Percentiles rank a stretch among this genome's conserved stretches.
Evolutionary conservation across 2,797 vertebrate genomes (phyloP).

Genomic region (Masticophis lateralis): DNA sequence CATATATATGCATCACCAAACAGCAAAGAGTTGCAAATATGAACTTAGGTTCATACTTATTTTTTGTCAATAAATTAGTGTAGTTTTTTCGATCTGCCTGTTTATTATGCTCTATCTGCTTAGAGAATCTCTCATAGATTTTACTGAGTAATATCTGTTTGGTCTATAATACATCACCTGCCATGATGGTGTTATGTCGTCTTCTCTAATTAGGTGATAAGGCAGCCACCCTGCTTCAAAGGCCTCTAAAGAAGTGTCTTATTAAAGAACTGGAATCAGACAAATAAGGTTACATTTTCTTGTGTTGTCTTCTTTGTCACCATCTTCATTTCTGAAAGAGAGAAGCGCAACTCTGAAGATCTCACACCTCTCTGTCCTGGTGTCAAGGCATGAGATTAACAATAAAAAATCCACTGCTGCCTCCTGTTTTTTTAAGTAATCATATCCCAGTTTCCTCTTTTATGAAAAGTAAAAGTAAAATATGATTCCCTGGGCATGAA

Average conservation of each 20-base stretch:
- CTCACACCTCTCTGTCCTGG: conserved; percentile 58
- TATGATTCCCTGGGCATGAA: not conserved
- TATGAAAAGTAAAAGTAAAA: conserved; percentile 22
- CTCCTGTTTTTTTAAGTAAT: not conserved
- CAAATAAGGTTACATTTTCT: conserved; percentile 58
- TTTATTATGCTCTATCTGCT: not conserved
- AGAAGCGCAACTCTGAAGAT: conserved; percentile 45
- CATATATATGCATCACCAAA: not conserved
- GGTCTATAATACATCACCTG: not conserved
- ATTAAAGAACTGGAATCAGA: conserved; percentile 57
- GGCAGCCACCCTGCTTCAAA: conserved; percentile 40
- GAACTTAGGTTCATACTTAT: not conserved
- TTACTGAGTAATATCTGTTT: not conserved
- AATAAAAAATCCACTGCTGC: conserved; percentile 33
- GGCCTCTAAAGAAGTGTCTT: conserved; percentile 50
- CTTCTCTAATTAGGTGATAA: conserved; percentile 58
- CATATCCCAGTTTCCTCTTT: conserved; percentile 17
- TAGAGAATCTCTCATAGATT: not conserved
- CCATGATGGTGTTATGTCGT: conserved; percentile 37
- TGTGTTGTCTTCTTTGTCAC: conserved; percentile 36
- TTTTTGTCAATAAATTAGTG: not conserved
- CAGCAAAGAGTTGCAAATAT: not conserved
- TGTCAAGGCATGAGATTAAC: conserved; percentile 33
- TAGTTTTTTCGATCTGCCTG: not conserved
- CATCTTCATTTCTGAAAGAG: conserved; percentile 43